Evolutionary conservation across 2,888 invertebrate genomes (phyloP), one percentile per base, ranked within the genome.

Genomic region (Drosophila eohydei): DNA sequence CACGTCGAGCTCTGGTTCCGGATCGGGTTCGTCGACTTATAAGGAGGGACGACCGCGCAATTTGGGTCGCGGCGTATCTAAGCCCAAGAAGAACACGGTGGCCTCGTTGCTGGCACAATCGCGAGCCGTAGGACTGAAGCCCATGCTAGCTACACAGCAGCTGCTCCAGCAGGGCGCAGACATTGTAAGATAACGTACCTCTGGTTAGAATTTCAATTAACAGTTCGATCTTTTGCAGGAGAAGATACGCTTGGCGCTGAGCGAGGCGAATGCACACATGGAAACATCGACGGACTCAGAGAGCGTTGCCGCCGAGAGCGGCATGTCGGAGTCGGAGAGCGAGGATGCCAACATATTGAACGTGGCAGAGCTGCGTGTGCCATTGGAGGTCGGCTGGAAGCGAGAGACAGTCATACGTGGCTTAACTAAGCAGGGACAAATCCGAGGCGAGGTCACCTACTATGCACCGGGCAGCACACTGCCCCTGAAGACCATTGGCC

Each of bases 361-460:
- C 68, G 91, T 93, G 90, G 93, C 94, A 30, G 94, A 95, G 78
- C 91, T 96, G 58, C 93, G 95, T 52, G 93, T 95, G 62, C 96
- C 96, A 0, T 90, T 96, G 30, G 95, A 95, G 58, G 94, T 94
- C 93, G 98, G 98, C 69, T 98, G 98, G 98, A 96, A 96, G 87
- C 94, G 98, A n/a, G 97, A 98, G 92, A 98, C 98, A 0, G 95
- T 97, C 61, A 97, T 98, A 87, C 95, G 96, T 75, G 97, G 97
- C 6, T 94, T 98, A 9, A 97, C 97, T 7, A 96, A 96, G 80
- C 96, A 95, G 87, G 98, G 98, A 43, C 96, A 96, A 75, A 96
- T 97, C 77, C 96, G 96, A 81, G 98, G 99, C n/a, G 98, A 99
- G 91, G 98, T 99, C 51, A 95, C 96, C 66, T 99, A 99, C 93